Evolutionary conservation across 2,797 vertebrate species (phyloP).

Genomic region (Rhabdophis nuchalis): DNA sequence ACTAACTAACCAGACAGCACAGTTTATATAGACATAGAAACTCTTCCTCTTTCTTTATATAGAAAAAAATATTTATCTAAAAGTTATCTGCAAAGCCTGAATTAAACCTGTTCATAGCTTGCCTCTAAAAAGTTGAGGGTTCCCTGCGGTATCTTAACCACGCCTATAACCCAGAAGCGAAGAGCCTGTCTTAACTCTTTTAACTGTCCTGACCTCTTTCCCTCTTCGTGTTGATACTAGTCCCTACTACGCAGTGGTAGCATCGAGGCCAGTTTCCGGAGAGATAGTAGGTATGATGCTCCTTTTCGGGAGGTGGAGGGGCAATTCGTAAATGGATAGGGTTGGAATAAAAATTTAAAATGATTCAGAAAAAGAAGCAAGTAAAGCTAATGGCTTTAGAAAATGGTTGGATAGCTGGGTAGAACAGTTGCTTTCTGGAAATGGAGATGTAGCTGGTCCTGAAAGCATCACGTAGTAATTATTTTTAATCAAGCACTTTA

Average conservation of each 20-base stretch:
- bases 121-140: background rate
- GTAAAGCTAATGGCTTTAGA: background rate
- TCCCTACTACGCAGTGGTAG: background rate
- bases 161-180: background rate
- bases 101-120: background rate
- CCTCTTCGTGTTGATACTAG: background rate
- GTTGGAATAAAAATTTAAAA: background rate
- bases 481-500: background rate
- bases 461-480: background rate
- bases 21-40: too few species aligned
- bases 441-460: background rate
- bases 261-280: background rate
- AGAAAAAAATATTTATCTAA: background rate
- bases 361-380: background rate
- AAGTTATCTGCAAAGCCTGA: background rate
- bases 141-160: background rate
- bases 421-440: background rate
- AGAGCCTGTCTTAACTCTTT: background rate
- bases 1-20: too few species aligned
- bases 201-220: background rate
- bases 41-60: too few species aligned
- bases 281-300: background rate
- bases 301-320: background rate
- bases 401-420: background rate
- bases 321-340: background rate